Evolutionary conservation across 1,140 invertebrate species (phyloP).

Genomic region (Pollicipes pollicipes): DNA sequence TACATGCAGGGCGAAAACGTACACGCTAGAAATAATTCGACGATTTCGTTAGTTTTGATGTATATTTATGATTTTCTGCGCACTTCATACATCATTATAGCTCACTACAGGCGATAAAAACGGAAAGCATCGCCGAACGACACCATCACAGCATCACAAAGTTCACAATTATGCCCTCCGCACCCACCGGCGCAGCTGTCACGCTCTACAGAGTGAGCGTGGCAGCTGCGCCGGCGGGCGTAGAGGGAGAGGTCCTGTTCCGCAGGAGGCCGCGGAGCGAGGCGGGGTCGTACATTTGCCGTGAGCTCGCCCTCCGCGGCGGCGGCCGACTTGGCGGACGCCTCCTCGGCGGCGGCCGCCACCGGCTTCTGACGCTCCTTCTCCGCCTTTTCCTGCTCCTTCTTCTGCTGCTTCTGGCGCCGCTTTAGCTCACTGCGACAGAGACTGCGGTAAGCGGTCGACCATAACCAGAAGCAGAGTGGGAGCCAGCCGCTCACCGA

Average conservation of each 20-base stretch:
- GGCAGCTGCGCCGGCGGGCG: too few relatives aligned
- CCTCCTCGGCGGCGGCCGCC: constrained; percentile 21
- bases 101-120: neutral
- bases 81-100: neutral
- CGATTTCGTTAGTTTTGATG: neutral
- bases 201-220: neutral
- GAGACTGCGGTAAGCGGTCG: neutral
- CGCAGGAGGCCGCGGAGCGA: neutral
- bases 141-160: neutral
- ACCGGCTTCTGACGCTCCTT: constrained; percentile 23
- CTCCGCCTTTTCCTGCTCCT: constrained; percentile 78
- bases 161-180: constrained; percentile 2
- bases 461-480: too few relatives aligned
- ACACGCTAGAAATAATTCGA: neutral
- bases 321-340: constrained; percentile 23
- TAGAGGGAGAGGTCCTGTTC: too few relatives aligned
- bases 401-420: constrained; percentile 74
- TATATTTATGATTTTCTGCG: too few relatives aligned
- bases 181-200: constrained; percentile 3
- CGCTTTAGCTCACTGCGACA: constrained; percentile 74
- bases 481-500: too few relatives aligned
- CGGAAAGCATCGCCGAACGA: neutral
- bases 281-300: neutral
- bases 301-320: constrained; percentile 14
- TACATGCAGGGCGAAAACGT: too few relatives aligned